Base-by-base conservation (phyloP, 53 echinoderm and acorn worm species). In the Hippasteria phrygiana region DNA sequence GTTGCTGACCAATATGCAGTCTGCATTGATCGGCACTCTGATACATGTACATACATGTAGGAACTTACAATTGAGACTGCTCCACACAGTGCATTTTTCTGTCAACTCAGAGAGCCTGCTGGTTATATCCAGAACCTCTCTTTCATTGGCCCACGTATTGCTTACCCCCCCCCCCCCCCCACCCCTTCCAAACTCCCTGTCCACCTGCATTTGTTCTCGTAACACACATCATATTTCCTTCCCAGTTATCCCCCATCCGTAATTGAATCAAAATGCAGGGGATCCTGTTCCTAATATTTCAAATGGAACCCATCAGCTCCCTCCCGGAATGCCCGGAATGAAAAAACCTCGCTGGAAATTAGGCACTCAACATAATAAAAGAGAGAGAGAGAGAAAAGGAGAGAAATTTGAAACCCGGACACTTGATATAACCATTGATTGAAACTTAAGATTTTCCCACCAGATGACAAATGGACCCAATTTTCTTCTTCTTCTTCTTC, bases 371-470 rank as follows among this genome's bases (percentile, higher is more conserved):
- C 16, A 14, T 5, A 62, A 8, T 14, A 8, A 33, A 67, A 36
- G 14, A 65, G 14, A 8, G 18, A 59, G 24, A 29, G 3, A 13
- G 10, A 18, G 6, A 33, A 35, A 33, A 11, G 69, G 10, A 48
- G 14, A 48, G 48, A 67, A 67, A 3, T 26, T 67, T 73, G 73
- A 73, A 73, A 73, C 40, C 16, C 26, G n/a, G 79, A 62, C 22
- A 40, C 79, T 13, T 39, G 38, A 79, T 79, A 62, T 79, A 62
- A 79, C 22, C 40, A 79, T 79, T 79, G 79, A 79, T 59, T 59
- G 79, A 53, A 79, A 79, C 27, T 18, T 42, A 38, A 79, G 40
- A 62, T 2, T n/a, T 38, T 36, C 39, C 41, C n/a, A n/a, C 39
- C 10, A 20, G 3, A 38, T 59, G 9, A 39, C 5, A 43, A 77